Percentiles rank a stretch among this genome's conserved stretches.
phyloP scores from a whole-genome alignment of 1,140 invertebrate genomes.

The Ceratoteleas bidentatus region DNA sequence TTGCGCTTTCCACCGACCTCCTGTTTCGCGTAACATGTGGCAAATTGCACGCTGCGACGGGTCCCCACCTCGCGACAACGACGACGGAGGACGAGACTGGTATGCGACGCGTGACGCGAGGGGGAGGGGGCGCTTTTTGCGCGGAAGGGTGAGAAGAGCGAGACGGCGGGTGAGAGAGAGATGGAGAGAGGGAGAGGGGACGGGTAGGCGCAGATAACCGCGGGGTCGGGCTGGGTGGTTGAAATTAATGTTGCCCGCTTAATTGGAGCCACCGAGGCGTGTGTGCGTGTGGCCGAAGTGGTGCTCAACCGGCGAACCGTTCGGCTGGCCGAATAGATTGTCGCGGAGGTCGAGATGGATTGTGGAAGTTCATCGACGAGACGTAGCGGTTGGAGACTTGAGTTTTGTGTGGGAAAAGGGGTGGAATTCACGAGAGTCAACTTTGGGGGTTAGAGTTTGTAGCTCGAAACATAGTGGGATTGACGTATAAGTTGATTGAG shows the following conservation, averaged over 20 bases:
- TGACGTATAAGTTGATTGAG: no score
- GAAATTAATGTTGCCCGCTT: constrained; percentile 81
- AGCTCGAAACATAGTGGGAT: no score
- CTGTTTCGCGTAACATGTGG: constrained; percentile 62
- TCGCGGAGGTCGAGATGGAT: no score
- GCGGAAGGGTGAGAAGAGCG: constrained; percentile 58
- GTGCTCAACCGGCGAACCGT: constrained; percentile 73
- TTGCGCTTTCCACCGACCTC: constrained; percentile 51
- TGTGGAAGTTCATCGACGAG: no score
- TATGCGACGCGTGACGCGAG: constrained; percentile 16
- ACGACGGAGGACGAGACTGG: constrained; percentile 44
- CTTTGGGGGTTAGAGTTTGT: no score
- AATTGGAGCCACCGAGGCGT: constrained; percentile 80
- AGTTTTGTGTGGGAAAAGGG: no score
- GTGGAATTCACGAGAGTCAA: no score
- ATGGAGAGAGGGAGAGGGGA: neutral
- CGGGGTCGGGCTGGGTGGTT: constrained; percentile 77
- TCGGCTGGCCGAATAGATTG: no score
- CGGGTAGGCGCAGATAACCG: constrained; percentile 74
- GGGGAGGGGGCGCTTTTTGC: constrained; percentile 17
- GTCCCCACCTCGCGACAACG: constrained; percentile 40
- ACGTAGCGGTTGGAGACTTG: no score
- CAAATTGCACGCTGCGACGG: constrained; percentile 41
- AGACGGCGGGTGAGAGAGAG: constrained; percentile 48
- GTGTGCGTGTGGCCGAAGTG: constrained; percentile 79